phyloP scores from a whole-genome alignment of 2,113 vertebrate genomes.

The Carettochelys insculpta region DNA sequence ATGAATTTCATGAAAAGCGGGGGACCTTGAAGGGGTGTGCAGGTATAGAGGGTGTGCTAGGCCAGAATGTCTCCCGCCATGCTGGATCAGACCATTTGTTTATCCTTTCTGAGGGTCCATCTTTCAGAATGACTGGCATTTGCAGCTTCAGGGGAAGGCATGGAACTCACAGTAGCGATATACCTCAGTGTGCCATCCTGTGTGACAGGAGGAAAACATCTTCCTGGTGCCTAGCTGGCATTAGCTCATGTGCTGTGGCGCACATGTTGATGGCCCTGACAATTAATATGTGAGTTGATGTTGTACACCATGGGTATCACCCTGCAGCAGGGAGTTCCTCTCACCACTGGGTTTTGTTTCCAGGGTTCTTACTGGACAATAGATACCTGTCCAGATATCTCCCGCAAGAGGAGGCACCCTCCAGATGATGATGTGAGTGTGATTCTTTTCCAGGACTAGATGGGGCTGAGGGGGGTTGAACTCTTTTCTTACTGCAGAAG shows the following conservation, averaged over 20 bases:
- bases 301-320: not conserved
- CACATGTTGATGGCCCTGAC: not conserved
- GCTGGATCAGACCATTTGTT: not conserved
- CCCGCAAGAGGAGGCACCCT: conserved; percentile 88
- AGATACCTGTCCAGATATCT: conserved; percentile 86
- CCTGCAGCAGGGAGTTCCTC: not conserved
- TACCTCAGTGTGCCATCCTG: not conserved
- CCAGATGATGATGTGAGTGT: conserved; percentile 85
- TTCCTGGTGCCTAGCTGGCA: rapidly evolving
- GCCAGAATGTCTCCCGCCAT: not conserved
- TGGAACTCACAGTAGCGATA: not conserved
- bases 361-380: conserved; percentile 98
- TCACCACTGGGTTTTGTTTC: conserved; percentile 55
- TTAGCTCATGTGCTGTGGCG: not conserved
- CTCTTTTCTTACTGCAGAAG: not conserved
- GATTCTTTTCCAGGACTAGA: not conserved
- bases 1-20: not conserved
- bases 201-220: not conserved
- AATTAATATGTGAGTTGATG: not conserved
- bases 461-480: not conserved
- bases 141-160: not conserved
- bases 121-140: not conserved
- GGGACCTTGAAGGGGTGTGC: not conserved
- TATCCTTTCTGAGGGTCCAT: not conserved
- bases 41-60: not conserved